phyloP scores from a whole-genome alignment of 2,888 invertebrate species.

The Chrysomela aeneicollis region DNA sequence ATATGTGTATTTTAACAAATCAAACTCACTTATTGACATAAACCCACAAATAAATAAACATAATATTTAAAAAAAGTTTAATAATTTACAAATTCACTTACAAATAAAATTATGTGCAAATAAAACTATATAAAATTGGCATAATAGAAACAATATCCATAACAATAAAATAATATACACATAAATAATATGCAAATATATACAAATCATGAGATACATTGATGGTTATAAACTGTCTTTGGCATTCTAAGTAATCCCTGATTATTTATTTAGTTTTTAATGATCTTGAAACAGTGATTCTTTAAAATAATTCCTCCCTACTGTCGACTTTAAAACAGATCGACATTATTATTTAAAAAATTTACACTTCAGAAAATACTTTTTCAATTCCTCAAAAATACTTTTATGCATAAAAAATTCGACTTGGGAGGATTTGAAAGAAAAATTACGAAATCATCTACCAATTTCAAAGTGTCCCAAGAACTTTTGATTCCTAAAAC shows the following conservation, averaged over 20 bases:
- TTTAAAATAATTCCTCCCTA: neutral
- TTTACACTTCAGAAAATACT: no score
- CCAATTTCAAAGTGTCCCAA: no score
- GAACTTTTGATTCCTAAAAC: no score
- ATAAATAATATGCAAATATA: slow-evolving; percentile 41
- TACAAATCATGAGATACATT: slow-evolving; percentile 37
- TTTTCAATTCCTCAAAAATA: no score
- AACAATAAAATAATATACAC: slow-evolving; percentile 43
- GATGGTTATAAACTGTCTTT: slow-evolving; percentile 38
- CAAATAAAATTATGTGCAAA: slow-evolving; percentile 40
- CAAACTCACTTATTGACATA: slow-evolving; percentile 10
- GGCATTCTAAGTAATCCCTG: slow-evolving; percentile 43
- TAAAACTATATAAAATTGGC: slow-evolving; percentile 34
- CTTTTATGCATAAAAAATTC: no score
- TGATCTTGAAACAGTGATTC: no score
- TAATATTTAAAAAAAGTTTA: slow-evolving; percentile 37
- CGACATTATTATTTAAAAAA: no score
- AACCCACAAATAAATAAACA: slow-evolving; percentile 26
- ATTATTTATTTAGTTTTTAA: slow-evolving; percentile 19
- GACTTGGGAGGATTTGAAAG: no score
- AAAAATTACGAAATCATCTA: no score
- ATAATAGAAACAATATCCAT: slow-evolving; percentile 35
- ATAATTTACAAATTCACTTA: slow-evolving; percentile 39
- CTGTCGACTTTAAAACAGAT: slow-evolving; percentile 2
- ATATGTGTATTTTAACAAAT: slow-evolving; percentile 20